Evolutionary conservation across 2,888 invertebrate genomes (phyloP).

Genomic region (Troides oblongomaculatus): DNA sequence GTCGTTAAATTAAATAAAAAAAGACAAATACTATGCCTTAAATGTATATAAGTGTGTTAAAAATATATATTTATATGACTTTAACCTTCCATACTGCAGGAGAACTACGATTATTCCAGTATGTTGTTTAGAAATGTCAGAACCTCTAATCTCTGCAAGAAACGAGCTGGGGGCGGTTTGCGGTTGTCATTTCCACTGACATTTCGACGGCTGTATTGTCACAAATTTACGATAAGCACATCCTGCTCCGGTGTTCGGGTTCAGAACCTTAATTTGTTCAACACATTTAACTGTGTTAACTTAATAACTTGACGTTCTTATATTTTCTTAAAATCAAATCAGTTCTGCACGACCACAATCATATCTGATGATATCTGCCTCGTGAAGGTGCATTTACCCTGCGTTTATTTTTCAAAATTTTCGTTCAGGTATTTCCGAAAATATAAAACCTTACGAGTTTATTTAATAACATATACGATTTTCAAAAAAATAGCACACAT

Average conservation of each 20-base stretch:
- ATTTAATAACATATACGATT: too few relatives aligned
- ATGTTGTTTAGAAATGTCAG: not conserved
- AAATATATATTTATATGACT: not conserved
- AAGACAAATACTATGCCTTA: not conserved
- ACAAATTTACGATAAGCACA: conserved; percentile 2
- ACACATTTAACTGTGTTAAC: not conserved
- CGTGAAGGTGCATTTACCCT: too few relatives aligned
- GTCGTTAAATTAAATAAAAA: too few relatives aligned
- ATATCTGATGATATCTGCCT: not conserved
- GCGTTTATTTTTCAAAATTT: too few relatives aligned
- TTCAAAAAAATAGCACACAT: too few relatives aligned
- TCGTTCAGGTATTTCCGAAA: too few relatives aligned
- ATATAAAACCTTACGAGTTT: too few relatives aligned
- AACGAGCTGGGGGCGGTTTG: conserved; percentile 1
- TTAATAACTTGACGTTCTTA: not conserved
- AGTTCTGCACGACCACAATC: not conserved
- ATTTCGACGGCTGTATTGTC: not conserved
- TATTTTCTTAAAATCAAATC: not conserved
- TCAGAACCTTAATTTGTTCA: not conserved
- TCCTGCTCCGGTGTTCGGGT: not conserved
- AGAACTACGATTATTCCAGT: not conserved
- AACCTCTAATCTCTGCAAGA: conserved; percentile 6
- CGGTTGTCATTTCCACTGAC: conserved; percentile 1
- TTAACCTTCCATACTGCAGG: not conserved
- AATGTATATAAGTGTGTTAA: not conserved